Percentiles rank a stretch among this genome's conserved stretches.
Conservation (phyloP, 2,113 vertebrate genomes). For the Bos javanicus region DNA sequence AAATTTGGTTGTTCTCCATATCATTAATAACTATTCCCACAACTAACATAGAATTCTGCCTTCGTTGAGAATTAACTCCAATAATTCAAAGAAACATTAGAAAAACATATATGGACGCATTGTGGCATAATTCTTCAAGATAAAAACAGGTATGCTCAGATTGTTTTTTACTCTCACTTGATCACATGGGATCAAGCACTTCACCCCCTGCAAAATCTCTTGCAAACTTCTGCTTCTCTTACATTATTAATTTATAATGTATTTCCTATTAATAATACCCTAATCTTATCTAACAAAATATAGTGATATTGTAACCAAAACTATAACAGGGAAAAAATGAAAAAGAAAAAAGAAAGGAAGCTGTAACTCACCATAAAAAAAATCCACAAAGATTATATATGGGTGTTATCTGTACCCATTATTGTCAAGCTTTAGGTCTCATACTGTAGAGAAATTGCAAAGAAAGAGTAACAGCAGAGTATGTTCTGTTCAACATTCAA, state of each 20-base stretch:
- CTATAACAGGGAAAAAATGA: not conserved
- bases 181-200: not conserved
- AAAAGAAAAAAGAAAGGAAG: not conserved
- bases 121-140: not conserved
- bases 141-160: not conserved
- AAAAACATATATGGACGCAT: constrained; percentile 27
- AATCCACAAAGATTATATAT: not conserved
- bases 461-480: not conserved
- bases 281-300: constrained; percentile 1
- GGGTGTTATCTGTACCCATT: not conserved
- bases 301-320: not conserved
- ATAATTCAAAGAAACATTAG: constrained; percentile 36
- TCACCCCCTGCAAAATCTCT: not conserved
- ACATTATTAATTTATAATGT: not conserved
- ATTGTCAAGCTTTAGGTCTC: not conserved
- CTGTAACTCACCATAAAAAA: not conserved
- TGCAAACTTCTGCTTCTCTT: not conserved
- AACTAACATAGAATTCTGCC: not conserved
- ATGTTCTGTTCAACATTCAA: not conserved
- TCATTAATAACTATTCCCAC: not conserved
- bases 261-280: not conserved
- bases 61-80: constrained; percentile 14
- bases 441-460: not conserved
- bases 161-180: not conserved
- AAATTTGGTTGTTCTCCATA: not conserved